These are phyloP conservation scores for Galeruca laticollis DNA, from an alignment of 2,888 invertebrate species.

Conservation along the genomic window DNA sequence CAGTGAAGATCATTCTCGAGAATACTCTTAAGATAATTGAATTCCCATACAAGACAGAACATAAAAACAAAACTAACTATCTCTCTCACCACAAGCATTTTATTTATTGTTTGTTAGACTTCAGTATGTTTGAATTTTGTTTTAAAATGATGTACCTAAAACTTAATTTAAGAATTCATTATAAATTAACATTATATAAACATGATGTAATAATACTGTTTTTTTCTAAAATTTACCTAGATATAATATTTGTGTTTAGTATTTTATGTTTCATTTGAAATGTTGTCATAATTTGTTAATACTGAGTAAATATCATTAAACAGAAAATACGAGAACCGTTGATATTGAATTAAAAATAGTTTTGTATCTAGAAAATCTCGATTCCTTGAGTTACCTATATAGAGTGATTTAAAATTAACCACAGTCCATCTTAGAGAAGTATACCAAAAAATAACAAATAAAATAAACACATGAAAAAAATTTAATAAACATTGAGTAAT, in stretches of 20 bases:
- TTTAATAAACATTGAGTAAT: neutral
- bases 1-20: no score
- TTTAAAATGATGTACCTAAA: no score
- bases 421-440: neutral
- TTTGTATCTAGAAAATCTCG: neutral
- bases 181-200: neutral
- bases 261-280: neutral
- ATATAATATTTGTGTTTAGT: neutral
- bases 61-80: no score
- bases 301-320: neutral
- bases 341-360: neutral
- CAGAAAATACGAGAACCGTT: no score
- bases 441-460: neutral
- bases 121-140: no score
- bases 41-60: no score
- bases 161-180: no score
- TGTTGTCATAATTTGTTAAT: neutral
- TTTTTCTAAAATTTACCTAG: neutral
- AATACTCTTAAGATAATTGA: no score
- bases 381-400: slow-evolving; percentile 12
- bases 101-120: no score
- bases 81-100: no score
- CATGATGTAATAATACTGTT: neutral
- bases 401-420: slow-evolving; percentile 9
- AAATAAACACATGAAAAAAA: slow-evolving; percentile 2